phyloP scores from a whole-genome alignment of 2,113 vertebrate species.

The Todiramphus chloris region DNA sequence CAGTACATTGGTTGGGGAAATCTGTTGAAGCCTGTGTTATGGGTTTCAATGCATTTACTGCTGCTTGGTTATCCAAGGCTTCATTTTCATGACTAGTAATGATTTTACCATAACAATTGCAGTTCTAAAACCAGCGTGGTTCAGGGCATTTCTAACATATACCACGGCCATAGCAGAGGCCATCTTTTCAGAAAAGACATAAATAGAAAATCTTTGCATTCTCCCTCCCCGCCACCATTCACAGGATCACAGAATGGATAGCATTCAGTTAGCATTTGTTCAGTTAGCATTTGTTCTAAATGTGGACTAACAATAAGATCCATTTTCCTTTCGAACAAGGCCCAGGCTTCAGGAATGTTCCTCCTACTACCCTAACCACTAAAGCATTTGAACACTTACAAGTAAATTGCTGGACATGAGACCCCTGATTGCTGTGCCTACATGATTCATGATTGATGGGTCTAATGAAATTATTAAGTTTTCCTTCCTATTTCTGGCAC shows the following conservation, averaged over 20 bases:
- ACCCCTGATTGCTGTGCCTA: constrained; percentile 36
- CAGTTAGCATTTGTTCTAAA: constrained; percentile 44
- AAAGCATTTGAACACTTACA: constrained; percentile 57
- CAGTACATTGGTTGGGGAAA: neutral
- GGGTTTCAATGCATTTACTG: neutral
- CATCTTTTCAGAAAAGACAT: neutral
- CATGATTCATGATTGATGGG: constrained; percentile 36
- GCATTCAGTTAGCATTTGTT: constrained; percentile 26
- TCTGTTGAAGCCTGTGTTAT: neutral
- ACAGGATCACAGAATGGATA: too few relatives aligned
- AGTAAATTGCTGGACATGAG: constrained; percentile 53
- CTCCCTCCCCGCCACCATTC: neutral
- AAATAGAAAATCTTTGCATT: constrained; percentile 59
- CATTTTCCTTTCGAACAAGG: constrained; percentile 62
- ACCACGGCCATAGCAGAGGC: neutral
- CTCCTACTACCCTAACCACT: constrained; percentile 45
- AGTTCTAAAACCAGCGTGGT: neutral
- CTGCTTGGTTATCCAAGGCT: neutral
- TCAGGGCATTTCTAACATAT: neutral
- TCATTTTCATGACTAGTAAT: neutral
- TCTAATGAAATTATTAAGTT: constrained; percentile 66
- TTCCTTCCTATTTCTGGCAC: constrained; percentile 67
- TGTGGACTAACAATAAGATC: constrained; percentile 49
- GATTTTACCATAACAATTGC: neutral
- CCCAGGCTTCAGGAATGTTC: constrained; percentile 54